phyloP scores from a whole-genome alignment of 2,113 vertebrate genomes.

The Pseudorhombus dupliciocellatus region DNA sequence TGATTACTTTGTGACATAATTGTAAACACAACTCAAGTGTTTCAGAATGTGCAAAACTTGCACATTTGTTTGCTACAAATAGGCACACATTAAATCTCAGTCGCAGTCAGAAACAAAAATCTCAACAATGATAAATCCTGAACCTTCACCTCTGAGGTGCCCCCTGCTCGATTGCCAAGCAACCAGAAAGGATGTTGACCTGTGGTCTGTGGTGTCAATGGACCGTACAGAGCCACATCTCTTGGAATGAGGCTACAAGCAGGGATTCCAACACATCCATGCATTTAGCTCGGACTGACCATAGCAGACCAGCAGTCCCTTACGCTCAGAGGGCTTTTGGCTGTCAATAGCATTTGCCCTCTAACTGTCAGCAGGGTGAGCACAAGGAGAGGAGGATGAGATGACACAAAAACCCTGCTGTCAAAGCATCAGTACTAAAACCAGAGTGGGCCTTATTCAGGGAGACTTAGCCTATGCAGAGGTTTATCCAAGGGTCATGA shows the following conservation, averaged over 20 bases:
- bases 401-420: conserved; percentile 43
- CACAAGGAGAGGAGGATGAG: conserved; percentile 14
- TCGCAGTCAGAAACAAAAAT: background rate
- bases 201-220: conserved; percentile 34
- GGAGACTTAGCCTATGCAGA: conserved; percentile 39
- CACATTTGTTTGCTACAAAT: background rate
- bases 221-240: conserved; percentile 33
- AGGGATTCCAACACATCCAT: conserved; percentile 16
- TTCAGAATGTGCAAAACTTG: background rate
- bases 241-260: conserved; percentile 29
- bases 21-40: background rate
- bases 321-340: background rate
- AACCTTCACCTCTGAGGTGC: conserved; percentile 39
- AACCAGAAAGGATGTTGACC: conserved; percentile 66
- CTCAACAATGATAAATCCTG: conserved; percentile 9
- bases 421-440: conserved; percentile 51
- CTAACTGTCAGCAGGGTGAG: conserved; percentile 26
- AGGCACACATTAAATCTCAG: background rate
- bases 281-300: conserved; percentile 13
- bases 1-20: background rate
- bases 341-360: conserved; percentile 38
- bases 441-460: conserved; percentile 41
- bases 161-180: conserved; percentile 59
- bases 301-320: conserved; percentile 17
- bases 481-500: conserved; percentile 38